Evolutionary conservation across 2,797 vertebrate genomes (phyloP), one percentile per base, ranked within the genome.

Genomic region (Etheostoma nigrum): DNA sequence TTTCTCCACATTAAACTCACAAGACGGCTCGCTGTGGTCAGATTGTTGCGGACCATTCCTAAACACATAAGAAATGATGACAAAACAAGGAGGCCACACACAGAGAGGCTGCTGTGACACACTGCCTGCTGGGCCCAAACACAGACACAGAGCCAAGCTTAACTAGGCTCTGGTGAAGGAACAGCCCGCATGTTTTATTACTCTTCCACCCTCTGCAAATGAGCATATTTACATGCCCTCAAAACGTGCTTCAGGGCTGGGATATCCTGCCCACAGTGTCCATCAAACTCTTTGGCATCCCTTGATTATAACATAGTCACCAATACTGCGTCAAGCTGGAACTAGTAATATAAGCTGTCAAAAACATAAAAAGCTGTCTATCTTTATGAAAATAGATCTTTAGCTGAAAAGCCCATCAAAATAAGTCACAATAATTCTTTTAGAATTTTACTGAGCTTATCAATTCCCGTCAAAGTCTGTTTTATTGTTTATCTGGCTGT

Each of bases 21-120:
- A 74, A 79, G 89, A 91, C 74, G 80, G 89, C 89, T 75, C 65
- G 68, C 86, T 91, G 92, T 42, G 88, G 93, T 94, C 84, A 83
- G 89, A 90, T 91, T 91, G 91, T 91, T 91, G 88, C 87, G 70
- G 90, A 92, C 78, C 82, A 88, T 91, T 91, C 91, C 92, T 92
- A 95, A 95, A 95, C 94, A 95, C 89, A 91, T 91, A 84, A 84
- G 86, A 91, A 92, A 85, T 89, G 86, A 94, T 94, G 91, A 95
- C 92, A 94, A 94, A 94, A 94, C 92, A 93, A 84, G 83, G 70
- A 88, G 92, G 92, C 92, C 94, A 95, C 94, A 94, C 94, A 95
- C 93, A 53, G 89, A 88, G 92, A 87, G 69, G 86, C 74, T 85
- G 88, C 88, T 83, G 88, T 60, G 80, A 91, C 87, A 87, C 81